These are phyloP conservation scores for Amphipoea lucens DNA, from an alignment of 2,888 invertebrate species.

Conservation along the genomic window DNA sequence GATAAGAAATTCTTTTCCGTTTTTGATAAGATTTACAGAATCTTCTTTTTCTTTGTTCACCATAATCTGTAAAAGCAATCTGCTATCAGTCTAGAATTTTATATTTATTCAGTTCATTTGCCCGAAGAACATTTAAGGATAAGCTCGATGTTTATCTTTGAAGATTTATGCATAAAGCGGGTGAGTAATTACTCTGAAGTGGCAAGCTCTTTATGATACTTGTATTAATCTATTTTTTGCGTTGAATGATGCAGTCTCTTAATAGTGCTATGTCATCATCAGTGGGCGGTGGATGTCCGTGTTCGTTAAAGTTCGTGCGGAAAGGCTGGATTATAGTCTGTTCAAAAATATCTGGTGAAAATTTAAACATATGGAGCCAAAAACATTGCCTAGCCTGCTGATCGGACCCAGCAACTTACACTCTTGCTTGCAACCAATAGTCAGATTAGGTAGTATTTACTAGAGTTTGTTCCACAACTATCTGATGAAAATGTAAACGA, in stretches of 20 bases:
- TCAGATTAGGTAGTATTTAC: neutral
- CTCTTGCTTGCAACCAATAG: neutral
- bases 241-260: slow-evolving; percentile 20
- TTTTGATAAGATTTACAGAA: slow-evolving; percentile 1
- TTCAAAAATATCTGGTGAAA: neutral
- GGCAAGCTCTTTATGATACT: slow-evolving; percentile 26
- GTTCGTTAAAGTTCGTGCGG: neutral
- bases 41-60: neutral
- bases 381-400: neutral
- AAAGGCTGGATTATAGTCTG: neutral
- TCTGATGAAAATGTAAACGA: neutral
- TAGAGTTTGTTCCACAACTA: neutral
- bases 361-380: neutral
- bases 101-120: slow-evolving; percentile 44
- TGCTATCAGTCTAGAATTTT: slow-evolving; percentile 22
- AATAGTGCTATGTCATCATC: slow-evolving; percentile 22
- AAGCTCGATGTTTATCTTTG: slow-evolving; percentile 52
- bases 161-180: slow-evolving; percentile 50
- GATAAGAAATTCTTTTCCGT: neutral
- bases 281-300: slow-evolving; percentile 6
- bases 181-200: slow-evolving; percentile 49
- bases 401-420: neutral
- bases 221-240: slow-evolving; percentile 33
- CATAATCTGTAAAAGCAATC: neutral
- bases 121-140: slow-evolving; percentile 23